Evolutionary conservation across 2,888 invertebrate genomes (phyloP), one percentile per base, ranked within the genome.

Genomic region (Strigamia crassipes): DNA sequence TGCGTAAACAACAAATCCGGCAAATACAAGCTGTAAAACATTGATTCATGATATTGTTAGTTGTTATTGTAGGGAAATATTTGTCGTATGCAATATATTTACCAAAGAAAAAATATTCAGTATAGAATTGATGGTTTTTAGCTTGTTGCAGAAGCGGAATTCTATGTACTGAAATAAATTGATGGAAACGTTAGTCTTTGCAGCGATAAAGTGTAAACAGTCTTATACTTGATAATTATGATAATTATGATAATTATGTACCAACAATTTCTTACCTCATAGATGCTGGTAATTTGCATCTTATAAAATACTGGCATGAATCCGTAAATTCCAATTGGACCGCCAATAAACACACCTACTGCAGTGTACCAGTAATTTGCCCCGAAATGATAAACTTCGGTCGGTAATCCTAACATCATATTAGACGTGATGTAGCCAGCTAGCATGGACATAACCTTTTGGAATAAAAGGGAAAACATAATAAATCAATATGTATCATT

Each of bases 301-400:
- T 73, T 23, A 23, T 81, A 77, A 41, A 81, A 81, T 5, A 81
- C 81, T 23, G 81, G 81, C 51, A 81, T 15, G 34, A 81, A 73
- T 12, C 34, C 34, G n/a, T 18, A 77, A 38, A 73, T 73, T 21
- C 41, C 34, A 21, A 81, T 18, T 8, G 81, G 81, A 23, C 66
- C 66, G 10, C 81, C 81, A 1, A 81, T 21, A 4, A 81, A 21
- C 18, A 21, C 34, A 31, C 81, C 81, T 6, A 81, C 18, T 15
- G 15, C n/a, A 12, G 18, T 23, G n/a, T 31, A 81, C 21, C 13
- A 38, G 21, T 81, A 81, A 23, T 81, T 21, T 10, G 66, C 27
- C 21, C 81, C 81, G n/a, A 34, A 42, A 21, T 77, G 18, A 21
- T 81, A 81, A 18, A 81, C 81, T 27, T 81, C 81, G 18, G 77